Percentiles rank a stretch among this genome's conserved stretches.
phyloP scores from a whole-genome alignment of 2,888 invertebrate genomes.

The Cataglyphis rosenhaueri region DNA sequence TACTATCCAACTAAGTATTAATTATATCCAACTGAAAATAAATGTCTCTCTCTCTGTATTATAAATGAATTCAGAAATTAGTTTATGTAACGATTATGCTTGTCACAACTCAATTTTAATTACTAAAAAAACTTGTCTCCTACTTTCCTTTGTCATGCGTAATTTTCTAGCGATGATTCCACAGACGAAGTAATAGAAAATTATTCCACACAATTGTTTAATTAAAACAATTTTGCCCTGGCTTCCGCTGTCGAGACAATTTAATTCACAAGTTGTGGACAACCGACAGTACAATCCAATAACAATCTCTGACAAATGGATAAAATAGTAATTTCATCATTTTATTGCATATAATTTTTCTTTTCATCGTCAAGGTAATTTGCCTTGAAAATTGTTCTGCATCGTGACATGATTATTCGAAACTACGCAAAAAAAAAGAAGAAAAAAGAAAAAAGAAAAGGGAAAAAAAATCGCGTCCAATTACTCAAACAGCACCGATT shows the following conservation, averaged over 20 bases:
- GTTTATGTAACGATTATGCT: not conserved
- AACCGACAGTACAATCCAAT: not conserved
- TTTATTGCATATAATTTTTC: not conserved
- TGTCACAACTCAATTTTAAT: not conserved
- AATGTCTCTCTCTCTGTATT: not conserved
- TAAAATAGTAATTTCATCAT: slow-evolving; percentile 32
- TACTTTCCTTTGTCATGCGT: not conserved
- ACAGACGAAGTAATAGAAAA: not conserved
- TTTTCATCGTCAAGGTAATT: slow-evolving; percentile 9
- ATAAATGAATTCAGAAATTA: not conserved
- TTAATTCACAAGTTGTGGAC: slow-evolving; percentile 20
- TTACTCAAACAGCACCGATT: slow-evolving; percentile 46
- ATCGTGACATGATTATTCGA: slow-evolving; percentile 6
- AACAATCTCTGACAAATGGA: slow-evolving; percentile 26
- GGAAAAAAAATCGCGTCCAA: slow-evolving; percentile 28
- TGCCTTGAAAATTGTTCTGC: slow-evolving; percentile 9
- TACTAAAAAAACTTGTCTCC: not conserved
- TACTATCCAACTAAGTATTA: not conserved
- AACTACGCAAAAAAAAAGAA: not conserved
- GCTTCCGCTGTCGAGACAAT: not conserved
- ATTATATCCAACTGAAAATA: not conserved
- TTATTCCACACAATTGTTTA: slow-evolving; percentile 28
- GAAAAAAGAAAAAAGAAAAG: not conserved
- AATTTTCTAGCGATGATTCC: not conserved
- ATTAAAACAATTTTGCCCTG: slow-evolving; percentile 17